Base-by-base conservation (phyloP, 1,140 invertebrate genomes). In the Lethocerus indicus region DNA sequence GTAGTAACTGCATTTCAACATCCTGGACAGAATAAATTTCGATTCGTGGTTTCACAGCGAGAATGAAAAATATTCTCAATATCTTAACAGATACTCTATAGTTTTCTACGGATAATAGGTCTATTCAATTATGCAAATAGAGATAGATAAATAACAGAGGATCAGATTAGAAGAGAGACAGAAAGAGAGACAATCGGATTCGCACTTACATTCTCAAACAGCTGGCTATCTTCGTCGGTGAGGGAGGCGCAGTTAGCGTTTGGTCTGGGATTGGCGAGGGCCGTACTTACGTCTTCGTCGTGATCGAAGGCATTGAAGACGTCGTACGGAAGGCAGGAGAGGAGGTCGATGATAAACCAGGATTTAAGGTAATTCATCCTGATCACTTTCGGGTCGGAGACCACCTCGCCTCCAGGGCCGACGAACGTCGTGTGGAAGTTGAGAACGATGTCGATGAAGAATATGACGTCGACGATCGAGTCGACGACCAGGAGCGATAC, bases 351-450 rank as follows among this genome's bases (percentile, higher is more conserved):
- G 58, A 98, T 81, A 69, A 99, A 99, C 96, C 96, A 99, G 54
- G 90, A 96, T 67, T 95, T 95, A 55, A 98, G 76, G 69, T 99
- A 99, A 71, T 98, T 98, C 83, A 92, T 92, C 57, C 92, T 73
- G 61, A 98, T 98, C 50, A 85, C 87, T 67, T 94, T 94, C 1
- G 93, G 93, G 69, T 98, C 93, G 58, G 89, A 94, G 57, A 98
- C 92, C 47, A 96, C 91, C 71, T 98, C 93, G 32, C 94, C 94
- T 50, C 91, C 91, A 14, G 93, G 87, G 26, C 95, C 94, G 54
- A 99, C 96, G 71, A 98, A 98, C 47, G 96, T 99, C 51, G 96
- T 99, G 71, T 99, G 96, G 72, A 99, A 99, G 74, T 99, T 99
- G 62, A 99, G 82, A 61, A 99, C 89, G 67, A 99, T 99, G 72